Conservation (phyloP, 2,113 vertebrate species). For the Trinectes maculatus region DNA sequence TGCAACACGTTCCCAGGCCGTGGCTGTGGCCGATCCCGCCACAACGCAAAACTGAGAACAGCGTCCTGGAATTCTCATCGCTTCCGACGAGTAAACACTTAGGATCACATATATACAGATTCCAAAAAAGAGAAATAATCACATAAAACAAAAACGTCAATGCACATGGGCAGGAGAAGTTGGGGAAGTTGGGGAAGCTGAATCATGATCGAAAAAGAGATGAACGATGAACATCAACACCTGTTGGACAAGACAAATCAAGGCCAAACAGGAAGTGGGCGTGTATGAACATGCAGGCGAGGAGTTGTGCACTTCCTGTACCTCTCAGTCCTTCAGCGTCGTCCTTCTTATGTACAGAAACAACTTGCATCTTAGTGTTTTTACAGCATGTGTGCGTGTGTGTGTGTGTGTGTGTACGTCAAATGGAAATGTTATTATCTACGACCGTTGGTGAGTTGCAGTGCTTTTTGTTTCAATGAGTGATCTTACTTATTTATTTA, state of each 20-base stretch:
- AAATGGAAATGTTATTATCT: slow-evolving; percentile 2
- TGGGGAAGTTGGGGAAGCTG: slow-evolving; percentile 26
- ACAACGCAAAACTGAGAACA: slow-evolving; percentile 70
- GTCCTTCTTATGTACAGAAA: slow-evolving; percentile 24
- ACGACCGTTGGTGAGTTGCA: slow-evolving; percentile 6
- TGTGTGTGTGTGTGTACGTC: slow-evolving; percentile 9
- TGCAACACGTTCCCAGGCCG: slow-evolving; percentile 76
- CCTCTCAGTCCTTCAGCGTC: slow-evolving; percentile 41
- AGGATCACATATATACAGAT: slow-evolving; percentile 70
- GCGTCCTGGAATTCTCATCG: slow-evolving; percentile 73
- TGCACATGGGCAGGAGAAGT: slow-evolving; percentile 28
- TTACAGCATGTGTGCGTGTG: slow-evolving; percentile 47
- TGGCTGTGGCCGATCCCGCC: slow-evolving; percentile 30
- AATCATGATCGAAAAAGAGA: slow-evolving; percentile 61
- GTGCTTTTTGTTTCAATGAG: slow-evolving; percentile 45
- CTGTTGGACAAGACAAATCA: slow-evolving; percentile 59
- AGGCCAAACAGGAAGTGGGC: slow-evolving; percentile 61
- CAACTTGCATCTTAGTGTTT: slow-evolving; percentile 27
- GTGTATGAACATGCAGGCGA: slow-evolving; percentile 56
- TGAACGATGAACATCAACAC: slow-evolving; percentile 54
- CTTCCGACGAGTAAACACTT: slow-evolving; percentile 63
- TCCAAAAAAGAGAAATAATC: slow-evolving; percentile 1
- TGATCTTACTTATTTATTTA: no score
- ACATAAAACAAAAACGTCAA: slow-evolving; percentile 53
- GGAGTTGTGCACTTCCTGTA: slow-evolving; percentile 64